Evolutionary conservation across 1,140 invertebrate species (phyloP).

Genomic region (Lepidurus packardi): DNA sequence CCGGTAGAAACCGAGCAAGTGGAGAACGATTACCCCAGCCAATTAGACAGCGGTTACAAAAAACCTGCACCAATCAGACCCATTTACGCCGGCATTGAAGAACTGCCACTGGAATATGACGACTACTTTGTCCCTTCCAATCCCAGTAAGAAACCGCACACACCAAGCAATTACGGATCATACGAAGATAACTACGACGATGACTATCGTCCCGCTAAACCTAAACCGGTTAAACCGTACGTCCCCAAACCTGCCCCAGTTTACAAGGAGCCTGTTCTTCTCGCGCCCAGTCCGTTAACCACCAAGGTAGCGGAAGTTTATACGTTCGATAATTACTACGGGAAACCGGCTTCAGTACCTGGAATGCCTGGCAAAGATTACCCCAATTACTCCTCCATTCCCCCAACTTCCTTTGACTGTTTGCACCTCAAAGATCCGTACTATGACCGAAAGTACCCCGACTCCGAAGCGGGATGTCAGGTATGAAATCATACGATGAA

Average conservation of each 20-base stretch:
- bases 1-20: conserved; percentile 5
- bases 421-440: conserved; percentile 26
- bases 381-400: conserved; percentile 41
- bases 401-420: conserved; percentile 43
- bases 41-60: neutral
- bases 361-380: conserved; percentile 41
- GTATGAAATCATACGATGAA: conserved; percentile 24
- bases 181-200: conserved; percentile 20
- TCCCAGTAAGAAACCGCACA: conserved; percentile 13
- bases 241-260: conserved; percentile 10
- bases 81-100: conserved; percentile 19
- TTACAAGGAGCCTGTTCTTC: conserved; percentile 32
- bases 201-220: conserved; percentile 22
- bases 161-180: neutral
- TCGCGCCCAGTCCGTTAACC: conserved; percentile 24
- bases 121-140: neutral
- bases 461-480: conserved; percentile 38
- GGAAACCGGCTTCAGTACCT: conserved; percentile 40
- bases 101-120: conserved; percentile 24
- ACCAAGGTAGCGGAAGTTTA: conserved; percentile 27
- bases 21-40: neutral
- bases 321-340: conserved; percentile 28
- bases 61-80: conserved; percentile 25
- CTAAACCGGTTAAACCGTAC: conserved; percentile 30
- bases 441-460: conserved; percentile 35